phyloP scores from a whole-genome alignment of 2,797 vertebrate species.

The Leptodactylus fallax region DNA sequence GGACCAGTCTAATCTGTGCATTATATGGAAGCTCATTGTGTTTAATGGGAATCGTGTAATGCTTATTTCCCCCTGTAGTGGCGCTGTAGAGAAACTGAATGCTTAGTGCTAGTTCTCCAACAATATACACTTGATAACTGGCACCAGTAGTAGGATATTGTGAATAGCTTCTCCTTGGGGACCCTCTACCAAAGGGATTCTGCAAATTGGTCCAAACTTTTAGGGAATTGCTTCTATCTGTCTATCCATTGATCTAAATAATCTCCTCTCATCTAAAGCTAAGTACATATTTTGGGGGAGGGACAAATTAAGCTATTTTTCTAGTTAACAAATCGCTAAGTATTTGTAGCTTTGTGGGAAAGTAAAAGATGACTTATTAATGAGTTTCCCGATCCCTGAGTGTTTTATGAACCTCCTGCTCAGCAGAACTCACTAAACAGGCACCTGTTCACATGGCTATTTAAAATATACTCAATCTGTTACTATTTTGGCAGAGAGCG shows the following conservation, averaged over 20 bases:
- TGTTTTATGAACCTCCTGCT: slow-evolving; percentile 61
- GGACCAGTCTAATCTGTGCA: too few species aligned
- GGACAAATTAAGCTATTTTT: not conserved
- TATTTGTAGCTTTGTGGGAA: slow-evolving; percentile 31
- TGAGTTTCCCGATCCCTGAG: slow-evolving; percentile 32
- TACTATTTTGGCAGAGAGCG: slow-evolving; percentile 50
- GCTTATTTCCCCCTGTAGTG: too few species aligned
- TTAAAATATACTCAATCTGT: slow-evolving; percentile 62
- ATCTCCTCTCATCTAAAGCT: not conserved
- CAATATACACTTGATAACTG: too few species aligned
- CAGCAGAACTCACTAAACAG: slow-evolving; percentile 57
- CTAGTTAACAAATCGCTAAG: not conserved
- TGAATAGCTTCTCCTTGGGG: too few species aligned
- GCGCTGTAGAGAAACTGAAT: too few species aligned
- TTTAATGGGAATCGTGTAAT: too few species aligned
- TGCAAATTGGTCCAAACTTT: too few species aligned
- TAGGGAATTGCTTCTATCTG: too few species aligned
- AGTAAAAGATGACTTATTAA: slow-evolving; percentile 45
- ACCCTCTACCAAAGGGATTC: too few species aligned
- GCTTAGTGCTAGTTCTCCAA: too few species aligned
- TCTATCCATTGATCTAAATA: not conserved
- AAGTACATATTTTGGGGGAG: not conserved
- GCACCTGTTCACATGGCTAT: slow-evolving; percentile 58
- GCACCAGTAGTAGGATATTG: too few species aligned
- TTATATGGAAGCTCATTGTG: too few species aligned